Conservation (phyloP, 2,797 vertebrate genomes). For the Ctenopoma kingsleyae region DNA sequence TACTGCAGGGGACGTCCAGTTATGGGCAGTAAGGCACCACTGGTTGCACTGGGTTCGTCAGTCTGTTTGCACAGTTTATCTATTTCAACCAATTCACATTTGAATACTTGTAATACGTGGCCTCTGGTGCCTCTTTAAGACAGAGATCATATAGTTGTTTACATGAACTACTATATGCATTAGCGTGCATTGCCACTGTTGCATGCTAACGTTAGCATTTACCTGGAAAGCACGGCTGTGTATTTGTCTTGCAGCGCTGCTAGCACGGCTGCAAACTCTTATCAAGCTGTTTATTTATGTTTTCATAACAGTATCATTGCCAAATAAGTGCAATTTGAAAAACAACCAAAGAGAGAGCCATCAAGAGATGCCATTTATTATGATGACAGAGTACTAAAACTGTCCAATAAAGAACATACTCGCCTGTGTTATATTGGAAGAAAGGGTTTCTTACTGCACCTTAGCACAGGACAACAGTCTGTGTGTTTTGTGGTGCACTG, state of each 20-base stretch:
- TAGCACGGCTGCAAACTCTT: neutral
- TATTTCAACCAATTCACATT: too few species aligned
- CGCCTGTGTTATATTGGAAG: constrained; percentile 6
- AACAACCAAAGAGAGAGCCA: constrained; percentile 27
- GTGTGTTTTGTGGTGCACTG: constrained; percentile 8
- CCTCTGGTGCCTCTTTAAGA: too few species aligned
- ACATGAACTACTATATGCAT: neutral
- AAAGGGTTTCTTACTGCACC: neutral
- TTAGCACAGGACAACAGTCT: constrained; percentile 8
- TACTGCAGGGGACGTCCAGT: too few species aligned
- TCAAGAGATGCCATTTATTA: constrained; percentile 32
- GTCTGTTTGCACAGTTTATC: too few species aligned
- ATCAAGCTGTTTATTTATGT: constrained; percentile 22
- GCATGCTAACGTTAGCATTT: neutral
- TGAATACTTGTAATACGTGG: too few species aligned
- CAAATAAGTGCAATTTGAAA: constrained; percentile 26
- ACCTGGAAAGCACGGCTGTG: neutral
- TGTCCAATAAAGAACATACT: constrained; percentile 19
- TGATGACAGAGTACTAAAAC: constrained; percentile 20
- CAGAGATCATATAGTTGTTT: neutral
- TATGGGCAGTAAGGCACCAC: too few species aligned
- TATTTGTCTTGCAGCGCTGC: too few species aligned
- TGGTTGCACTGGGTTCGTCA: too few species aligned
- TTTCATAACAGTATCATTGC: constrained; percentile 15
- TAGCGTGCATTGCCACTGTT: neutral